Evolutionary conservation across 2,888 invertebrate species (phyloP).

Genomic region (Drosophila atroscutellata): DNA sequence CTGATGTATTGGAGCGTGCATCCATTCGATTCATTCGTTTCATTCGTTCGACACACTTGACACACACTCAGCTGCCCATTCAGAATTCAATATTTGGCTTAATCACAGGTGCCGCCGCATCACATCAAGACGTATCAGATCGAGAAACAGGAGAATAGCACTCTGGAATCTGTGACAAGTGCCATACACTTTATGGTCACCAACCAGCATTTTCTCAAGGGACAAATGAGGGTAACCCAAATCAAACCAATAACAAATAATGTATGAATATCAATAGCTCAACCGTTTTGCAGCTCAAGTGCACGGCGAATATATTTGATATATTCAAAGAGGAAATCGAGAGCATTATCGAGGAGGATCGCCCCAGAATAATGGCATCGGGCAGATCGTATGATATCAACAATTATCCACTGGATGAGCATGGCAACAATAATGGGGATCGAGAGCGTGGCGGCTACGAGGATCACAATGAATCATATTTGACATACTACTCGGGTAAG

Average conservation of each 20-base stretch:
- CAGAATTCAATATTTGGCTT: constrained; percentile 13
- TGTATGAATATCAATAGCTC: neutral
- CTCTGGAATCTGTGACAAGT: constrained; percentile 83
- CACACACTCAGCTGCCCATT: constrained; percentile 34
- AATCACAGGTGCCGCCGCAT: constrained; percentile 82
- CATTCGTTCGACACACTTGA: constrained; percentile 37
- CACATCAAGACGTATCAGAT: constrained; percentile 84
- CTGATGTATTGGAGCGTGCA: constrained; percentile 29
- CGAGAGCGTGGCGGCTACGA: constrained; percentile 76
- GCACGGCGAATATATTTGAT: constrained; percentile 84
- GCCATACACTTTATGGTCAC: constrained; percentile 84
- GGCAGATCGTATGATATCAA: constrained; percentile 84
- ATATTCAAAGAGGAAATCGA: constrained; percentile 85
- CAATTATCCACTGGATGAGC: constrained; percentile 83
- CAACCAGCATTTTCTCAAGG: constrained; percentile 83
- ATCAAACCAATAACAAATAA: neutral
- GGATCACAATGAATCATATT: constrained; percentile 84
- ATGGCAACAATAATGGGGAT: constrained; percentile 60
- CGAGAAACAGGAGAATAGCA: constrained; percentile 82
- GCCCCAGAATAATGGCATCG: constrained; percentile 84
- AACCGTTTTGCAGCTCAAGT: constrained; percentile 78
- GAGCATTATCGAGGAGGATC: constrained; percentile 84
- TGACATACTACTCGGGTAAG: constrained; percentile 84
- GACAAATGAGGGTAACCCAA: constrained; percentile 82
- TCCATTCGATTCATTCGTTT: constrained; percentile 17